Evolutionary conservation across 92 coral and sea anemone genomes (phyloP).

Genomic region (Isaurus tuberculatus): DNA sequence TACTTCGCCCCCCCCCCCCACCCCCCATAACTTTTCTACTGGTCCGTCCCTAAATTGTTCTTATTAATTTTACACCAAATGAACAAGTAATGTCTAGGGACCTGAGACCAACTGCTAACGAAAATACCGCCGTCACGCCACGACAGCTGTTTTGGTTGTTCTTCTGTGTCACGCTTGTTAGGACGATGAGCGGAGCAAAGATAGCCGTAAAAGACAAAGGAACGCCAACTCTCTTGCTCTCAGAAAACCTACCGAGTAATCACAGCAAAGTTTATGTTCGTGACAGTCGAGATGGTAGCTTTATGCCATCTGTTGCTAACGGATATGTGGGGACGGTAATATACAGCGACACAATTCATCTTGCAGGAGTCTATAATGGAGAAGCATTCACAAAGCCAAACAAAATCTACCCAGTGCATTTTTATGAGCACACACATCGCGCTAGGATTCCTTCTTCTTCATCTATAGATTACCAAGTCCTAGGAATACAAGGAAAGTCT

Average conservation of each 20-base stretch:
- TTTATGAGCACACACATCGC: constrained; percentile 77
- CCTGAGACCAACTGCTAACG: not conserved
- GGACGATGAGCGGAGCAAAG: constrained; percentile 7
- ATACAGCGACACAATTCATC: constrained; percentile 75
- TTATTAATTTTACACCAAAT: too few species aligned
- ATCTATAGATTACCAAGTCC: constrained; percentile 64
- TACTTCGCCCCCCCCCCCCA: too few species aligned
- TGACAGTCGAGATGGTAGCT: constrained; percentile 69
- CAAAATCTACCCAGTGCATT: constrained; percentile 74
- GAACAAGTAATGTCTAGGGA: not conserved
- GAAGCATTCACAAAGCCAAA: constrained; percentile 64
- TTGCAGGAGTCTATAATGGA: constrained; percentile 82
- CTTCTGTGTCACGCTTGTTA: not conserved
- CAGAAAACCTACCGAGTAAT: constrained; percentile 64
- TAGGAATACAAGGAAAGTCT: constrained; percentile 50
- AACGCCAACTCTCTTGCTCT: constrained; percentile 68
- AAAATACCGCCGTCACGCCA: not conserved
- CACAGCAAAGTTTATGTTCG: constrained; percentile 59
- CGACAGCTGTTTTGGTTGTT: not conserved
- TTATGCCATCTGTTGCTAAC: constrained; percentile 87
- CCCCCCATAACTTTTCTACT: too few species aligned
- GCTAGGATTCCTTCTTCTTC: constrained; percentile 84
- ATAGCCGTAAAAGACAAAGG: constrained; percentile 33
- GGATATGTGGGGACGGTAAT: constrained; percentile 83
- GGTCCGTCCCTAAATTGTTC: not conserved